Conservation (phyloP, 2,888 invertebrate genomes). For the Apomyelois bistriatella region DNA sequence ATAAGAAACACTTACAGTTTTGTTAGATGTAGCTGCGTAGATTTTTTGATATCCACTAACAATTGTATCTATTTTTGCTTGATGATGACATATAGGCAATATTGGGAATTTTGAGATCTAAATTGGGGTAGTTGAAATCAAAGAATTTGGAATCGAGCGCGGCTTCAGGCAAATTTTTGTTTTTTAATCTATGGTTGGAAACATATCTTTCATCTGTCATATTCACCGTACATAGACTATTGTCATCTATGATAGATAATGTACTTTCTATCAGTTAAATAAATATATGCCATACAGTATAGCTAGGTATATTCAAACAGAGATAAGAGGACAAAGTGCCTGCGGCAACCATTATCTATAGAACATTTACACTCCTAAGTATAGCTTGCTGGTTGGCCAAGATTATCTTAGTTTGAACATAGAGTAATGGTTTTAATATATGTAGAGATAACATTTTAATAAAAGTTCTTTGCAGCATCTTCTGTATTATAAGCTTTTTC, state of each 20-base stretch:
- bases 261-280: conserved; percentile 8
- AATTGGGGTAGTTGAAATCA: no score
- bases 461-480: background rate
- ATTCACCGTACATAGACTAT: background rate
- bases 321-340: conserved; percentile 22
- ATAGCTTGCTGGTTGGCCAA: conserved; percentile 21
- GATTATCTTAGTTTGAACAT: conserved; percentile 17
- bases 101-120: no score
- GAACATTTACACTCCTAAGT: conserved; percentile 21
- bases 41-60: no score
- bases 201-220: background rate
- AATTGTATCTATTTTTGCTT: no score
- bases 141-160: no score
- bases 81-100: no score
- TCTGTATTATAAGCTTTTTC: no score
- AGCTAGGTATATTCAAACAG: conserved; percentile 6
- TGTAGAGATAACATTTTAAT: background rate
- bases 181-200: no score
- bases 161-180: no score
- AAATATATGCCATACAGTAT: conserved; percentile 9
- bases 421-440: conserved; percentile 10
- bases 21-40: no score
- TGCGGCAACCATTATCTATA: conserved; percentile 20
- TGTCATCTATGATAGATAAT: conserved; percentile 8
- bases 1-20: background rate